A percentile compares a stretch with the other conserved stretches of the same genome.
Evolutionary conservation across 2,888 invertebrate species (phyloP).

Genomic region (Aphodius sticticus): DNA sequence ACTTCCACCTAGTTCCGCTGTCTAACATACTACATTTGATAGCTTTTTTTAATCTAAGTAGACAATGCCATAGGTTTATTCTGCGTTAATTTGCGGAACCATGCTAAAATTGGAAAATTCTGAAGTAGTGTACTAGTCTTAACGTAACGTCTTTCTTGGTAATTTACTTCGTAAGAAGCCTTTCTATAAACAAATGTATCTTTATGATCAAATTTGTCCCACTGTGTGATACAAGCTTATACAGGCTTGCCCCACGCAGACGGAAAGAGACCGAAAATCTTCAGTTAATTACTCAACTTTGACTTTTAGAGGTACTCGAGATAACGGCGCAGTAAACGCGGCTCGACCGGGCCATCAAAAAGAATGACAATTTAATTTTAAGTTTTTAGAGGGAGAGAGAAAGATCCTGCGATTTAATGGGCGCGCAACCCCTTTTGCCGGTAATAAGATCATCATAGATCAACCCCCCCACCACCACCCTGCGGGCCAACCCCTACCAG

Average conservation of each 20-base stretch:
- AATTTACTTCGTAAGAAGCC: too few species aligned
- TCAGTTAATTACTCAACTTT: slow-evolving; percentile 10
- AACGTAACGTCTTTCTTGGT: too few species aligned
- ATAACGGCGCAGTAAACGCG: slow-evolving; percentile 44
- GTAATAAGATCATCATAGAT: slow-evolving; percentile 55
- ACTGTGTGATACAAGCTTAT: too few species aligned
- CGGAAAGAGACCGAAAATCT: slow-evolving; percentile 38
- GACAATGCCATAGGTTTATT: too few species aligned
- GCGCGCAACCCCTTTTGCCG: slow-evolving; percentile 43
- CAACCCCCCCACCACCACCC: slow-evolving; percentile 39
- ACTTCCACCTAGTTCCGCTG: too few species aligned
- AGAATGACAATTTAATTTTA: slow-evolving; percentile 56
- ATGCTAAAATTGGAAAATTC: too few species aligned
- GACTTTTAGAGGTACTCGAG: slow-evolving; percentile 44
- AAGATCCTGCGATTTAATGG: slow-evolving; percentile 38
- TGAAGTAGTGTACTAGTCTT: too few species aligned
- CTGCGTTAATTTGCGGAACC: too few species aligned
- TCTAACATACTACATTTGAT: too few species aligned
- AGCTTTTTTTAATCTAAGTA: too few species aligned
- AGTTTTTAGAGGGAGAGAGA: slow-evolving; percentile 31
- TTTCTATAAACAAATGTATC: too few species aligned
- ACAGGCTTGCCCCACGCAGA: slow-evolving; percentile 35
- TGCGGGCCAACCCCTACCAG: slow-evolving; percentile 40
- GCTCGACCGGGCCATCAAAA: slow-evolving; percentile 42
- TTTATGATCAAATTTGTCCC: too few species aligned